Evolutionary conservation across 1,140 invertebrate species (phyloP), one percentile per base, ranked within the genome.

Genomic region (Hirudo medicinalis): DNA sequence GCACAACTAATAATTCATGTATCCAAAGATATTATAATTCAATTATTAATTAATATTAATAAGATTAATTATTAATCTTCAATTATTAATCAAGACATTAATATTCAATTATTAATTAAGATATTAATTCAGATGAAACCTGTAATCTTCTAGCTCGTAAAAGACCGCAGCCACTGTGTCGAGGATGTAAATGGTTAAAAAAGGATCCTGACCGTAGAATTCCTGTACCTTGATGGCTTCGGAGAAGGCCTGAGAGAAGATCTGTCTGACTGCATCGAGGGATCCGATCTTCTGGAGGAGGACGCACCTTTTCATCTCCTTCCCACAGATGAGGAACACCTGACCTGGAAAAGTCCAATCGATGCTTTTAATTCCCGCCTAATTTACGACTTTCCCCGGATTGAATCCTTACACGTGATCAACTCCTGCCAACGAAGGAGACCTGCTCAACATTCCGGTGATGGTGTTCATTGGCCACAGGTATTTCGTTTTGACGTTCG

Each of bases 91-190:
- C 11, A 36, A 36, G 43, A 49, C 11, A 15, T 49, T 13, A 4
- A 40, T 4, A 40, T 40, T 40, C 4, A 11, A 49, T 49, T 8
- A 11, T 49, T 17, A 13, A 49, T 49, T 49, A 36, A 36, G 32
- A 6, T 6, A 36, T 49, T 49, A 49, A 49, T 49, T 49, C 43
- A 49, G 0, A 49, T 9, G 13, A 49, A 13, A 63, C 57, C 29
- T 63, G 29, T 63, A 63, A 63, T 63, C 29, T 20, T 63, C 57
- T 15, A 63, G 57, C 57, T 63, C 57, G 57, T 63, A 63, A 32
- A 63, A 63, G 3, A 63, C 57, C 1, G 57, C 29, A 25, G 57
- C 57, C 57, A 63, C 57, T 1, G 22, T 63, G 57, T 63, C 57
- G 11, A 63, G 57, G 29, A 63, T 63, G 29, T 63, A 63, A 13